Base-by-base conservation (phyloP, 2,113 vertebrate species). In the Microcebus jonahi region DNA sequence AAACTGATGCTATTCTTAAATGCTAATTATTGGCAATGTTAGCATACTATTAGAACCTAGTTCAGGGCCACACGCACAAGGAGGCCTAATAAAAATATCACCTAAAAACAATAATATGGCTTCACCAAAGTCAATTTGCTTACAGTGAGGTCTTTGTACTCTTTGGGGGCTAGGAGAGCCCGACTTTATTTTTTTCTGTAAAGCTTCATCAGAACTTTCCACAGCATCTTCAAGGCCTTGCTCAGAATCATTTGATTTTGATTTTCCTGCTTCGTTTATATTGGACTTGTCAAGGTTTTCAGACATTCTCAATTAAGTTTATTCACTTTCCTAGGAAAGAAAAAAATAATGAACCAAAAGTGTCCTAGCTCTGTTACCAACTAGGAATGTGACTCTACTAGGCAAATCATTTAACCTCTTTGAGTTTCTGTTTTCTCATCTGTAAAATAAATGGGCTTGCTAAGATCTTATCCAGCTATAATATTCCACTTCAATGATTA, bases 221-320 rank as follows among this genome's bases (percentile, higher is more conserved):
- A 88, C 84, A 61, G 71, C 97, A 70, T 98, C 98, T 96, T 97
- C 98, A 88, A 97, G 94, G 88, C 59, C 96, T 94, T 96, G 98
- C 76, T 98, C 98, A 59, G 97, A 85, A 88, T 98, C 98, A n/a
- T 92, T 90, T 68, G 98, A 93, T 89, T 97, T 88, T 88, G 96
- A 93, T 73, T 99, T 98, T 39, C 98, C 98, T 25, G 98, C 98
- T 97, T 98, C 98, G 68, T 91, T 98, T 84, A 94, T 59, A 83
- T 94, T 96, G 2, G 98, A 96, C 75, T 99, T 98, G 95, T 99
- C 99, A 79, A 97, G 96, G 97, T 99, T 99, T 96, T 99, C 99
- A 67, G 99, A 99, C 99, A 99, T 99, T 95, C 97, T 99, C 96
- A 97, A 83, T 2, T 77, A 61, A 76, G 45, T 86, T 94, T 98